Evolutionary conservation across 2,888 invertebrate species (phyloP).

Genomic region (Caenorhabditis uteleia): DNA sequence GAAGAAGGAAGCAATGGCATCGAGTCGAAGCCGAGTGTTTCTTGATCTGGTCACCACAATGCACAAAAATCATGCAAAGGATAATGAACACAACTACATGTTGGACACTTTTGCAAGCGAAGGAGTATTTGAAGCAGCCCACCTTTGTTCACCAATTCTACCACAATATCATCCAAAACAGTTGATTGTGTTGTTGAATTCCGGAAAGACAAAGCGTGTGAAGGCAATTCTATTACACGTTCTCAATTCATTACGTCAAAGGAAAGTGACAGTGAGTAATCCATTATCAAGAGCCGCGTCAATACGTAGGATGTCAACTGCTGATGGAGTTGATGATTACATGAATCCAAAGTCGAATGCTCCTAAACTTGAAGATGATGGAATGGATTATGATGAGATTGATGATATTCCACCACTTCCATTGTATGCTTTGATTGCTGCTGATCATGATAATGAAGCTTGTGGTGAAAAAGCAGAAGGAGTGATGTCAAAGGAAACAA

Average conservation of each 20-base stretch:
- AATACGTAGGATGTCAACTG: conserved; percentile 45
- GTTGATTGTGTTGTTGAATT: conserved; percentile 94
- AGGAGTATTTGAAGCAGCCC: conserved; percentile 89
- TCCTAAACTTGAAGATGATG: conserved; percentile 35
- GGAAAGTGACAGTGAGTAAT: conserved; percentile 29
- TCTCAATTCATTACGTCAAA: conserved; percentile 77
- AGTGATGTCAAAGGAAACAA: conserved; percentile 8
- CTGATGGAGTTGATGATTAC: conserved; percentile 28
- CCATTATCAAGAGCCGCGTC: conserved; percentile 56
- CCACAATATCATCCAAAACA: conserved; percentile 99
- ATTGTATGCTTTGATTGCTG: conserved; percentile 90
- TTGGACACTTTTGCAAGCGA: conserved; percentile 43
- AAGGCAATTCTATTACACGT: conserved; percentile 96
- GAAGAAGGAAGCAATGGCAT: conserved; percentile 47
- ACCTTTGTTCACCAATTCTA: conserved; percentile 93
- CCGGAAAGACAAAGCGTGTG: conserved; percentile 95
- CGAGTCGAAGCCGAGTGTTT: conserved; percentile 49
- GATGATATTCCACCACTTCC: conserved; percentile 97
- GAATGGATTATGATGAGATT: conserved; percentile 83
- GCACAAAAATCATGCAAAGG: conserved; percentile 22
- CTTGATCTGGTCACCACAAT: conserved; percentile 48
- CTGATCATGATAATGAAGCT: conserved; percentile 76
- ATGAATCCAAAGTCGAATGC: conserved; percentile 7
- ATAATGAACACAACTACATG: conserved; percentile 27
- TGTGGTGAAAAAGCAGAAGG: conserved; percentile 36